Percentiles rank a stretch among this genome's conserved stretches.
phyloP scores from a whole-genome alignment of 2,888 invertebrate species.

The Synanthedon formicaeformis region DNA sequence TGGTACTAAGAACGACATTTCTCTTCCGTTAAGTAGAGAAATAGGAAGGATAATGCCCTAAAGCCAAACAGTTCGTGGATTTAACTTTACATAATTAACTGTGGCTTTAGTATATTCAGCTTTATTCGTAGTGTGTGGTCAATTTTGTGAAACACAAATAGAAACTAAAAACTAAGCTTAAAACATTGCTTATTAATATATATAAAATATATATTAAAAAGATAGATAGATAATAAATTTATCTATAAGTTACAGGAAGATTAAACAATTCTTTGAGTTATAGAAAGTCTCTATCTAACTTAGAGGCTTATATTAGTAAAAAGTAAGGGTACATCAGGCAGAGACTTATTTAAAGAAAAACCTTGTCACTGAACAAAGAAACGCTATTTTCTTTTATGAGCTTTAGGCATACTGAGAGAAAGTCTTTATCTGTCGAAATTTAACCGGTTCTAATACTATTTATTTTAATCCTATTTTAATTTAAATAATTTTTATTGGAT shows the following conservation, averaged over 20 bases:
- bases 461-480: too few relatives aligned
- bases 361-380: slow-evolving; percentile 16
- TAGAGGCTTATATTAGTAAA: too few relatives aligned
- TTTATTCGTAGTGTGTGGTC: neutral
- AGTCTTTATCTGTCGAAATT: neutral
- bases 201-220: too few relatives aligned
- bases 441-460: too few relatives aligned
- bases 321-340: slow-evolving; percentile 13
- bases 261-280: too few relatives aligned
- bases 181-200: neutral
- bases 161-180: neutral
- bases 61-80: slow-evolving; percentile 54
- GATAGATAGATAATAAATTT: too few relatives aligned
- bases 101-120: slow-evolving; percentile 26
- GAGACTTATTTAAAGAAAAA: slow-evolving; percentile 17
- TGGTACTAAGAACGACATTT: slow-evolving; percentile 60
- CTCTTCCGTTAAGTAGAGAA: slow-evolving; percentile 58
- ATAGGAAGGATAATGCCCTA: slow-evolving; percentile 52
- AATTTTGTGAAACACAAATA: neutral
- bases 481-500: too few relatives aligned
- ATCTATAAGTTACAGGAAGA: too few relatives aligned
- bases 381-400: slow-evolving; percentile 7
- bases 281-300: too few relatives aligned
- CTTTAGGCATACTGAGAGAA: slow-evolving; percentile 8
- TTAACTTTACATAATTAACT: slow-evolving; percentile 51